Base-by-base conservation (phyloP, 2,888 invertebrate species). In the Plagiodera versicolora region DNA sequence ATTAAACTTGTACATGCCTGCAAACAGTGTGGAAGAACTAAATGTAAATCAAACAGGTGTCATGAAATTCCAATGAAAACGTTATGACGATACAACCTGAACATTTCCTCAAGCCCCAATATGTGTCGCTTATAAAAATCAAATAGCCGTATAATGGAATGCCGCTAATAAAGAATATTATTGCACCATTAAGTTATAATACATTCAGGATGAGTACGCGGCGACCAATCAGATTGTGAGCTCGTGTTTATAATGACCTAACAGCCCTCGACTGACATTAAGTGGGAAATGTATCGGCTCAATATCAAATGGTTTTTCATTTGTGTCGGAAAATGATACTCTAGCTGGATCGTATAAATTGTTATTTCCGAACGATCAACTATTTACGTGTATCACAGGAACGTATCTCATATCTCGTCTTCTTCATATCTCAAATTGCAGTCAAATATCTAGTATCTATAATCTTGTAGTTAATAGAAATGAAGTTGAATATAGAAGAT, bases 151-250 rank as follows among this genome's bases (percentile, higher is more conserved):
- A 48, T 53, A 57, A 52, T 56, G 56, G 49, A 61, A 46, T 58
- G 54, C 55, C 63, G 61, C 58, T 61, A 57, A 65, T 65, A 63
- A 64, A 70, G 64, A 71, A 70, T 72, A 72, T 71, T 72, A 69
- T 69, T 67, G 67, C 65, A 58, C 55, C 63, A 66, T 70, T 65
- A 69, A 65, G 61, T 65, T 69, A 65, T 66, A 68, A 71, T 70
- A 71, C 70, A 70, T 32, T 32, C 32, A 2, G 28, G 32, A 32
- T 10, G 32, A 32, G 32, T 32, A 32, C 32, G 32, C 32, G 2
- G 11, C 32, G 32, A 11, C 32, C 32, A 32, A 32, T 32, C 32
- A 32, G 32, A 9, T 32, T 10, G 8, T 11, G 32, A 9, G 32
- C 2, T 32, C 6, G 10, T 11, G 8, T 10, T 32, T 10, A 11